These are phyloP conservation scores for Acyrthosiphon pisum DNA, from an alignment of 1,140 invertebrate genomes.

Conservation along the genomic window DNA sequence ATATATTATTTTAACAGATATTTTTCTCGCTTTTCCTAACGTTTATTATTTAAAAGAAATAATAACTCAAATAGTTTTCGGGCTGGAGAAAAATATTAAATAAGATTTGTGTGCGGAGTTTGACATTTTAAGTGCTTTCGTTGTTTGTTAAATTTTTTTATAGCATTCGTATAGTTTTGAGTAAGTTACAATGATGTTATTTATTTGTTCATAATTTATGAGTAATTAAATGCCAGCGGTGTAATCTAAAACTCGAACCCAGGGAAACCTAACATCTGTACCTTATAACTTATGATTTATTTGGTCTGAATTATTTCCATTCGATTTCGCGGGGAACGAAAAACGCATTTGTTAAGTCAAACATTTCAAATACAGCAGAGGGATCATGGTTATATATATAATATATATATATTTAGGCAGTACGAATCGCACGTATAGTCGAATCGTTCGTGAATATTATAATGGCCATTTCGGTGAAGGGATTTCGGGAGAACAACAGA, in stretches of 20 bases:
- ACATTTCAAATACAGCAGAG: background rate
- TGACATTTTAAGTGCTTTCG: conserved; percentile 18
- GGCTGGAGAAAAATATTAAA: background rate
- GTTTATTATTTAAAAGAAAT: background rate
- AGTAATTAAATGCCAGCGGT: background rate
- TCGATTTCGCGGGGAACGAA: background rate
- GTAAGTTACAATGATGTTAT: background rate
- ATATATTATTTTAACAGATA: background rate
- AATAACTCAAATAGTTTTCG: background rate
- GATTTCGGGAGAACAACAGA: background rate
- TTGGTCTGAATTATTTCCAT: background rate
- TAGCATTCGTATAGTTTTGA: background rate
- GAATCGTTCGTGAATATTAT: background rate
- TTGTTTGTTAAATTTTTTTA: background rate
- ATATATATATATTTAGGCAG: background rate
- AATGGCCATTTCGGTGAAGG: background rate
- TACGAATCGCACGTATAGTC: background rate
- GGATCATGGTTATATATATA: background rate
- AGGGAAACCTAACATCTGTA: background rate
- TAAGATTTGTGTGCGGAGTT: conserved; percentile 7
- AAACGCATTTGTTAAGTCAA: conserved; percentile 13
- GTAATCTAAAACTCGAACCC: background rate
- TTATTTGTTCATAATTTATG: background rate
- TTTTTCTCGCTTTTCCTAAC: background rate
- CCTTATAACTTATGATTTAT: conserved; percentile 19